phyloP scores from a whole-genome alignment of 1,140 invertebrate species.

The Onthophagus taurus region DNA sequence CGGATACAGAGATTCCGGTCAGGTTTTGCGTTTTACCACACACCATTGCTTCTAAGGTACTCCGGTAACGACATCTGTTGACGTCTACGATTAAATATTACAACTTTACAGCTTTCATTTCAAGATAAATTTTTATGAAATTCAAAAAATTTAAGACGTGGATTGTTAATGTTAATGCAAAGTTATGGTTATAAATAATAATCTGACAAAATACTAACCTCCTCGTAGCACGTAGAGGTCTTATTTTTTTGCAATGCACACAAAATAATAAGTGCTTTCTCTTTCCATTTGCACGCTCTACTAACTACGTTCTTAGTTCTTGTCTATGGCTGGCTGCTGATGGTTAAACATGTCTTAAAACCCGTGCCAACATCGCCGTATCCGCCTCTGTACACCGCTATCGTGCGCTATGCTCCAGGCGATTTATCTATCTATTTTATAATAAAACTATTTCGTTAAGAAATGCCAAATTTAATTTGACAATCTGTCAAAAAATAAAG shows the following conservation, averaged over 20 bases:
- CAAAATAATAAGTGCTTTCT: slow-evolving; percentile 24
- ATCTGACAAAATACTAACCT: no score
- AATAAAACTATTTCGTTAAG: background rate
- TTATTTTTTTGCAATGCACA: no score
- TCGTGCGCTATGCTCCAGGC: slow-evolving; percentile 7
- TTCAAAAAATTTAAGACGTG: background rate
- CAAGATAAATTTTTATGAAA: background rate
- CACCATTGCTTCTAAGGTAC: no score
- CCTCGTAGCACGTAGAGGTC: no score
- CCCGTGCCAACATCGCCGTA: slow-evolving; percentile 18
- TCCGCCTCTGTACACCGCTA: background rate
- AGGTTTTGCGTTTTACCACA: slow-evolving; percentile 3
- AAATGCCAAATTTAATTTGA: no score
- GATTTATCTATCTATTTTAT: slow-evolving; percentile 1
- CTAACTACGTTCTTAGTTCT: slow-evolving; percentile 19
- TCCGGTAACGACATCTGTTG: background rate
- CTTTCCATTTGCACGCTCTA: slow-evolving; percentile 25
- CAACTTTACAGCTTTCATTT: slow-evolving; percentile 1
- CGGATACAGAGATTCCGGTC: slow-evolving; percentile 14
- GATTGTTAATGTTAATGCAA: background rate
- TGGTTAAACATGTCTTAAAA: slow-evolving; percentile 23
- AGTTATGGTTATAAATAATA: background rate
- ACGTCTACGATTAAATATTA: background rate
- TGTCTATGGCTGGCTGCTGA: slow-evolving; percentile 21
- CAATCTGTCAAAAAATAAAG: no score